Evolutionary conservation across 2,888 invertebrate genomes (phyloP).

Genomic region (Pheosia gnoma): DNA sequence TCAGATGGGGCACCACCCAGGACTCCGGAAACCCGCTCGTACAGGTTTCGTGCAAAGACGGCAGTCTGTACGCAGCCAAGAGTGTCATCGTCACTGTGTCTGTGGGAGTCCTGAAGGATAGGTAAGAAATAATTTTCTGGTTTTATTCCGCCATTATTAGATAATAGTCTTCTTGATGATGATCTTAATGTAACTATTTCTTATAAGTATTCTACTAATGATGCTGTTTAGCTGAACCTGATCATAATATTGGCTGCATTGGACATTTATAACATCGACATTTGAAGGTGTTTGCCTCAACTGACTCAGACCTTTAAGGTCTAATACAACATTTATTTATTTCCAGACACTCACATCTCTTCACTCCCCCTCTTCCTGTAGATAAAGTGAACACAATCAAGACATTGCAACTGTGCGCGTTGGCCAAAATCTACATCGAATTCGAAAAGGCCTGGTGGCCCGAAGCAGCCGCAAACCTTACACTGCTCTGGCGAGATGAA

Average conservation of each 20-base stretch:
- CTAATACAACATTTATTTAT: conserved; percentile 5
- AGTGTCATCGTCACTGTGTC: conserved; percentile 88
- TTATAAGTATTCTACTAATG: no score
- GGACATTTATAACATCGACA: no score
- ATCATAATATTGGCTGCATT: no score
- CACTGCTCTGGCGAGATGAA: conserved; percentile 83
- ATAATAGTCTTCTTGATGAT: no score
- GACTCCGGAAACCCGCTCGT: conserved; percentile 67
- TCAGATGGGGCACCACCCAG: conserved; percentile 72
- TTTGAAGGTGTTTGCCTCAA: no score
- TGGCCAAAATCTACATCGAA: conserved; percentile 88
- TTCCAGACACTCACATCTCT: conserved; percentile 78
- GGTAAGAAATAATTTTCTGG: conserved; percentile 41
- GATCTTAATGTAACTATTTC: no score
- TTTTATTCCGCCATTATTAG: no score
- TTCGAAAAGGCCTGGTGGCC: conserved; percentile 88
- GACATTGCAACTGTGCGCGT: conserved; percentile 85
- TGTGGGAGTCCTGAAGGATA: conserved; percentile 87
- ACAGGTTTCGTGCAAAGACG: conserved; percentile 82
- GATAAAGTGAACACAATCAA: conserved; percentile 83
- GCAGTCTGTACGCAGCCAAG: conserved; percentile 81
- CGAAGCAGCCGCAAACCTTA: conserved; percentile 70
- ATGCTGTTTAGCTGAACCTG: no score
- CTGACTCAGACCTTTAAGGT: no score
- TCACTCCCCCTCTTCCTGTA: conserved; percentile 83